Evolutionary conservation across 2,113 vertebrate genomes (phyloP).

Genomic region (Dasyurus viverrinus): DNA sequence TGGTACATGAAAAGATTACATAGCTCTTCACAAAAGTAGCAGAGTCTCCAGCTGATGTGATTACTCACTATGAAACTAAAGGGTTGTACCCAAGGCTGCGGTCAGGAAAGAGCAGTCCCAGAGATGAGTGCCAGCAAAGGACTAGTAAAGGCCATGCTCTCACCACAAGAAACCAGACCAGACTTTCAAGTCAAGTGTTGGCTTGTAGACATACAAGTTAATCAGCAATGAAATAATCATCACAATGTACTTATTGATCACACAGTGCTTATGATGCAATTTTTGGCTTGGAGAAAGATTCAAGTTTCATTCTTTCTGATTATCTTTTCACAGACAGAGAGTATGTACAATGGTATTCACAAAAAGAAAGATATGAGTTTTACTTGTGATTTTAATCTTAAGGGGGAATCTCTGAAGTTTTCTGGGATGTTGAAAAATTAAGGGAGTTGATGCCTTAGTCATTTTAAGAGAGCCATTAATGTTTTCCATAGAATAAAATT

Average conservation of each 20-base stretch:
- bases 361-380: neutral
- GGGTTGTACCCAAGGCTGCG: constrained; percentile 81
- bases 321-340: constrained; percentile 66
- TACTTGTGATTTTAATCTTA: neutral
- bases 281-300: constrained; percentile 73
- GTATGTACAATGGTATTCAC: constrained; percentile 52
- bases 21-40: constrained; percentile 71
- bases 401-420: neutral
- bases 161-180: constrained; percentile 79
- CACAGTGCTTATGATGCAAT: constrained; percentile 77
- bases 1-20: constrained; percentile 74
- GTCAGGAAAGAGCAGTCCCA: constrained; percentile 74
- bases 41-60: constrained; percentile 70
- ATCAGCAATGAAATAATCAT: constrained; percentile 79
- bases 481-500: neutral
- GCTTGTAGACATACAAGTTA: constrained; percentile 81
- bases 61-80: constrained; percentile 83
- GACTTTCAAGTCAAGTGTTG: constrained; percentile 82
- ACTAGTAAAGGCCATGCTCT: constrained; percentile 75
- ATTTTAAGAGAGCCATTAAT: neutral
- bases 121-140: constrained; percentile 76
- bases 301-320: constrained; percentile 71
- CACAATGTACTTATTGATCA: constrained; percentile 83
- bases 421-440: neutral
- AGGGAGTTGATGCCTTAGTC: neutral